phyloP scores from a whole-genome alignment of 2,113 vertebrate species.

The Paradisaea rubra region DNA sequence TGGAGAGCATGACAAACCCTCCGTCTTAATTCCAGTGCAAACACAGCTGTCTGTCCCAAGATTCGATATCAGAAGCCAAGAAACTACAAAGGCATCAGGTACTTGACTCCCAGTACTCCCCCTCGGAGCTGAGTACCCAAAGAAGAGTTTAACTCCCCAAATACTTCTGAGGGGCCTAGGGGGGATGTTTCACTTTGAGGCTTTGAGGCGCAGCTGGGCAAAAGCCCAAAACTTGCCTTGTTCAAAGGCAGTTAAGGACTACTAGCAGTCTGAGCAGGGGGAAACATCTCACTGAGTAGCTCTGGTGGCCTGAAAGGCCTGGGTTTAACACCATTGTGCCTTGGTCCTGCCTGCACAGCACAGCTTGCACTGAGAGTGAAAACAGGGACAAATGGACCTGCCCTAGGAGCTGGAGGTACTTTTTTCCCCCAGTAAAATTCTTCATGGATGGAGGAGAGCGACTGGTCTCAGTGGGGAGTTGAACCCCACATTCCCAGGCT shows the following conservation, averaged over 20 bases:
- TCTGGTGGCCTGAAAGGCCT: background rate
- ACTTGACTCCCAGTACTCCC: background rate
- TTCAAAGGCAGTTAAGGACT: background rate
- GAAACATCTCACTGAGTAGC: background rate
- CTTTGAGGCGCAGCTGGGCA: background rate
- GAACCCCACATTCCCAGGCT: background rate
- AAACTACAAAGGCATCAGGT: background rate
- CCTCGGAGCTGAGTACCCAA: background rate
- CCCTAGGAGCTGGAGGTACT: background rate
- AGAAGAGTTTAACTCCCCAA: background rate
- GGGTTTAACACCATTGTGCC: fast-evolving
- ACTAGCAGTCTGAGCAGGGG: background rate
- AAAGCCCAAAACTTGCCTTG: background rate
- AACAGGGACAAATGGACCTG: background rate
- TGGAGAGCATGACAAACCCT: background rate
- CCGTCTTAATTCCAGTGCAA: slow-evolving; percentile 1
- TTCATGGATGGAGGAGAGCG: background rate
- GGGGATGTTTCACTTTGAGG: background rate
- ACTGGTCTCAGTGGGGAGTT: background rate
- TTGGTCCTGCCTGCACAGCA: background rate
- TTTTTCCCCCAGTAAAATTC: background rate
- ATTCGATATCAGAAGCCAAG: background rate
- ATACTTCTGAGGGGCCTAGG: background rate
- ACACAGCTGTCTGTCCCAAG: background rate
- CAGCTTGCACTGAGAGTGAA: background rate